phyloP scores from a whole-genome alignment of 2,888 invertebrate species.

The Cryptosula pallasiana region DNA sequence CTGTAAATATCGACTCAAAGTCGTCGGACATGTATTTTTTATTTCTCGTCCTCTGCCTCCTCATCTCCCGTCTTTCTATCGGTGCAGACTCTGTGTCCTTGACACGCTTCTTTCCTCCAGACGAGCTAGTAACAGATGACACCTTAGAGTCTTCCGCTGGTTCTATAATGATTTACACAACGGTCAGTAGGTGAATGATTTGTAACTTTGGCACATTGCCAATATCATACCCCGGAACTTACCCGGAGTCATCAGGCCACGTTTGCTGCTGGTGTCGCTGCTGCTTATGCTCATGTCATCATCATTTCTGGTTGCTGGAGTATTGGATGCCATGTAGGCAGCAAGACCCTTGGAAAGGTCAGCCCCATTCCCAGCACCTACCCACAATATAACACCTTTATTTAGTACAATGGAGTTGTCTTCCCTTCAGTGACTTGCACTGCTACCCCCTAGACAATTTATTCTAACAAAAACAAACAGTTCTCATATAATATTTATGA shows the following conservation, averaged over 20 bases:
- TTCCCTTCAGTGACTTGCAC: too few species aligned
- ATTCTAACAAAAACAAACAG: too few species aligned
- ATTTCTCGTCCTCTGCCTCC: constrained; percentile 50
- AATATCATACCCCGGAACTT: too few species aligned
- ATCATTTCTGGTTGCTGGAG: constrained; percentile 27
- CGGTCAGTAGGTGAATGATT: too few species aligned
- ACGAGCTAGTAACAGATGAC: too few species aligned
- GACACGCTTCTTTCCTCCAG: background rate
- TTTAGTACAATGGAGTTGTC: too few species aligned
- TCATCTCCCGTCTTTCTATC: constrained; percentile 22
- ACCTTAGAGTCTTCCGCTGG: too few species aligned
- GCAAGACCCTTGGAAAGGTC: constrained; percentile 15
- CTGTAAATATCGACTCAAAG: constrained; percentile 49
- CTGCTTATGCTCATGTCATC: constrained; percentile 26
- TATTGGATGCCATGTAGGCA: constrained; percentile 25
- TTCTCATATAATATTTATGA: too few species aligned
- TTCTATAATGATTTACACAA: too few species aligned
- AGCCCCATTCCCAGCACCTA: background rate
- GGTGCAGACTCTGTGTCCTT: background rate
- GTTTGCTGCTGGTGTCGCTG: constrained; percentile 25
- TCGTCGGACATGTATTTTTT: constrained; percentile 51
- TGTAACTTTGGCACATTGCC: too few species aligned
- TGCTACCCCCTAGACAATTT: too few species aligned
- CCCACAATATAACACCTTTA: too few species aligned
- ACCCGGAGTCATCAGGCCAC: constrained; percentile 24